A percentile compares a stretch with the other conserved stretches of the same genome.
phyloP scores from a whole-genome alignment of 2,888 invertebrate genomes.

The Cyaniris semiargus region DNA sequence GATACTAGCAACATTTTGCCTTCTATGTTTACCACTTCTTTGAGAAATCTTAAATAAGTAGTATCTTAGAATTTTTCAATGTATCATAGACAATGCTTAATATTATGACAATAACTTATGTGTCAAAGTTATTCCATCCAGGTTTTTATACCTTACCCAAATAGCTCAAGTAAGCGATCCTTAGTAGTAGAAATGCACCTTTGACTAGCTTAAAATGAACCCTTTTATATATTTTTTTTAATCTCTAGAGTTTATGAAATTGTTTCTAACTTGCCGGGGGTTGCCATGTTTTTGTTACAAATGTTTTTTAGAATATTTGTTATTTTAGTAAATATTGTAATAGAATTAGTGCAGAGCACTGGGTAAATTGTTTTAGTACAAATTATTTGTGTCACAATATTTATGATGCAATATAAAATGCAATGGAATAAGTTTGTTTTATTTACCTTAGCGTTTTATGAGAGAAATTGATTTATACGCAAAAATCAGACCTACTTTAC shows the following conservation, averaged over 20 bases:
- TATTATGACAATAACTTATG: neutral
- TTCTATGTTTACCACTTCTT: neutral
- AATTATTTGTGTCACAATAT: slow-evolving; percentile 31
- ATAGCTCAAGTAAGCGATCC: neutral
- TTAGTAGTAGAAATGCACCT: neutral
- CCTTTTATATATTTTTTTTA: neutral
- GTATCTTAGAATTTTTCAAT: too few species aligned
- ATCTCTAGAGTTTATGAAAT: neutral
- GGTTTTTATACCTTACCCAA: neutral
- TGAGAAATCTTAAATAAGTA: neutral
- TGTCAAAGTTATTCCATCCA: slow-evolving; percentile 7
- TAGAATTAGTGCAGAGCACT: slow-evolving; percentile 31
- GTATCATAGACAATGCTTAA: neutral
- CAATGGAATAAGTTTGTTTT: slow-evolving; percentile 16
- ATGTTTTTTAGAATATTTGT: neutral
- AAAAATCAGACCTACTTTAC: too few species aligned
- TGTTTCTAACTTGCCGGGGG: neutral
- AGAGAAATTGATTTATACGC: neutral
- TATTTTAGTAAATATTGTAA: slow-evolving; percentile 8
- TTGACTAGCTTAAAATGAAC: neutral
- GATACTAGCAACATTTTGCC: neutral
- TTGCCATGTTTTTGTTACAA: slow-evolving; percentile 19
- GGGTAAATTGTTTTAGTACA: slow-evolving; percentile 32
- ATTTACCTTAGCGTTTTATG: neutral
- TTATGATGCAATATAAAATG: slow-evolving; percentile 29